A percentile compares a stretch with the other conserved stretches of the same genome.
Conservation (phyloP, 2,888 invertebrate genomes). For the Chymomyza amoena region DNA sequence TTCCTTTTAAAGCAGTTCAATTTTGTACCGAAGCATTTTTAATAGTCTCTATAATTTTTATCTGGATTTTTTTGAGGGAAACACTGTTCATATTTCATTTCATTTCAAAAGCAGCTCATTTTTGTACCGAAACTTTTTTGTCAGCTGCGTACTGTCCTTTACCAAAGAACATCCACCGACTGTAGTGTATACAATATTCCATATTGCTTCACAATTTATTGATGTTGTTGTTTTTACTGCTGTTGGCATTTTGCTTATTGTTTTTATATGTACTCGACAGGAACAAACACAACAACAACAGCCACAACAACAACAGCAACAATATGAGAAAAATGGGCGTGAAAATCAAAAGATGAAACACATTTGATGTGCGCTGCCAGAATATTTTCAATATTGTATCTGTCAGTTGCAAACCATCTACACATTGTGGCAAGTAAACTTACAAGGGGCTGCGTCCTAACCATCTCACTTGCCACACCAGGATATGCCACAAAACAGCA, state of each 20-base stretch:
- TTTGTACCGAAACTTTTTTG: no score
- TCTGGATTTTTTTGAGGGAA: no score
- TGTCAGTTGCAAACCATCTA: slow-evolving; percentile 37
- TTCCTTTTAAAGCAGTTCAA: no score
- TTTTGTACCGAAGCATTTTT: no score
- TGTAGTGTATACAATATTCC: no score
- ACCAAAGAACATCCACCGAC: no score
- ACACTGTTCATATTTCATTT: no score
- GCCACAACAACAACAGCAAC: background rate
- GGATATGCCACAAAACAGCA: background rate
- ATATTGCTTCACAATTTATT: background rate
- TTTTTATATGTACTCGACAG: slow-evolving; percentile 63
- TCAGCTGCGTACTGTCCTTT: no score
- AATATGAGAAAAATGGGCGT: background rate
- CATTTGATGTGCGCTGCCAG: slow-evolving; percentile 22
- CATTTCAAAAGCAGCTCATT: no score
- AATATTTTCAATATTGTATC: slow-evolving; percentile 22
- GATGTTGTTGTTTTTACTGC: background rate
- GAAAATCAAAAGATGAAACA: slow-evolving; percentile 19
- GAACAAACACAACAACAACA: slow-evolving; percentile 12
- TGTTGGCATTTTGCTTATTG: slow-evolving; percentile 52
- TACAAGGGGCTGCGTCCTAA: background rate
- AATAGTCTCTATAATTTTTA: no score
- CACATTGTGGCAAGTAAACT: background rate
- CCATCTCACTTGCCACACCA: background rate